Percentiles rank a stretch among this genome's conserved stretches.
These are phyloP conservation scores for Bucco capensis DNA, from an alignment of 2,113 vertebrate genomes.

Conservation along the genomic window DNA sequence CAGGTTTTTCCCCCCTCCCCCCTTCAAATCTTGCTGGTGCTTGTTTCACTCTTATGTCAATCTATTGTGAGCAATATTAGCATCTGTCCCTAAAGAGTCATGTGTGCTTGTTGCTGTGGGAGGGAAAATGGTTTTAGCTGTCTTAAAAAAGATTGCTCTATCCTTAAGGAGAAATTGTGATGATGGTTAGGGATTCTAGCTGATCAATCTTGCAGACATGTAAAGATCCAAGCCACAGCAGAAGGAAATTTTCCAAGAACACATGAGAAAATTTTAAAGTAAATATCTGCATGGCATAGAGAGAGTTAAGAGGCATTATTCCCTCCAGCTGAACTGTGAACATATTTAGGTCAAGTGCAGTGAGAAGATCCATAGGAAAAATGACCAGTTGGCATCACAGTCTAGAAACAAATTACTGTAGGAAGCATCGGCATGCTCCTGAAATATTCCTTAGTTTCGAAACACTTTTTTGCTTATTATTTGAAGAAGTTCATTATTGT, in stretches of 20 bases:
- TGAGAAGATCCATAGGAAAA: conserved; percentile 6
- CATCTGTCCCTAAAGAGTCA: not conserved
- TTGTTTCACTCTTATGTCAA: not conserved
- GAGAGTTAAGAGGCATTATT: not conserved
- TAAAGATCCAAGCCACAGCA: not conserved
- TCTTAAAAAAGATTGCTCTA: not conserved
- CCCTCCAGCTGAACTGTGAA: not conserved
- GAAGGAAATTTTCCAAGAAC: not conserved
- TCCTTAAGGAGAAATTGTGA: not conserved
- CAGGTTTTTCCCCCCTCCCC: too few relatives aligned
- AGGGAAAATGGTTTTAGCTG: not conserved
- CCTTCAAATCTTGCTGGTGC: conserved; percentile 16
- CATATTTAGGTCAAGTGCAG: not conserved
- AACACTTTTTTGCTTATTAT: not conserved
- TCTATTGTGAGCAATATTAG: not conserved
- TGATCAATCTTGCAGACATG: not conserved
- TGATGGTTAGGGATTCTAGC: not conserved
- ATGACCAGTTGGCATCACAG: not conserved
- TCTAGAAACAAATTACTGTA: not conserved
- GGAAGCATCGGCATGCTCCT: not conserved
- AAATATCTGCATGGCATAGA: not conserved
- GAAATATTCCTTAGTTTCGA: not conserved
- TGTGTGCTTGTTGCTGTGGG: not conserved
- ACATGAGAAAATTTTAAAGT: not conserved
- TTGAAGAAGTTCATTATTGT: not conserved